Evolutionary conservation across 1,140 invertebrate genomes (phyloP).

Genomic region (Tetramorium simillimum): DNA sequence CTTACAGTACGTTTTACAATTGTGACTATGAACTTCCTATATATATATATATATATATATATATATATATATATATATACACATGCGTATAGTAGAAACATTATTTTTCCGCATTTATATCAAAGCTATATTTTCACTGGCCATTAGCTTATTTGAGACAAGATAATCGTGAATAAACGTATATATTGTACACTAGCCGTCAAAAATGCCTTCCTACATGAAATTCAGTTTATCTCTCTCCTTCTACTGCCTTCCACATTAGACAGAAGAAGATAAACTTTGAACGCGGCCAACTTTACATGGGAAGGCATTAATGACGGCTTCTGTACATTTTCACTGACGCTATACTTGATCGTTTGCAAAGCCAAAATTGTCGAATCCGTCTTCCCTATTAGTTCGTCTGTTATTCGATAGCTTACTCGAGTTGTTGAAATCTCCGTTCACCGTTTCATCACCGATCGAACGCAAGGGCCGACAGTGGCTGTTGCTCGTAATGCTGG

Average conservation of each 20-base stretch:
- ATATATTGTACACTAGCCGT: neutral
- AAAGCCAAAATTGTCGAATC: slow-evolving; percentile 72
- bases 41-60: too few species aligned
- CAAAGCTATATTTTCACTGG: too few species aligned
- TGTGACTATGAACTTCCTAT: neutral
- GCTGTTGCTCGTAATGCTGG: slow-evolving; percentile 51
- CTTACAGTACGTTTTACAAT: neutral
- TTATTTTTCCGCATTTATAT: neutral
- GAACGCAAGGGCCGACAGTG: neutral
- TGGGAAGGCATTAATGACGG: too few species aligned
- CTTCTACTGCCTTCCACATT: too few species aligned
- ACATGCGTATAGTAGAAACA: too few species aligned
- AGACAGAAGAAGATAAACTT: too few species aligned
- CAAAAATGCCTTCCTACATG: too few species aligned
- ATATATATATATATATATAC: too few species aligned
- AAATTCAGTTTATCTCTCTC: too few species aligned
- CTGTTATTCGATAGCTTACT: neutral
- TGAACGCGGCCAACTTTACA: too few species aligned
- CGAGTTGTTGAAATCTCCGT: neutral
- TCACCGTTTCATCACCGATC: slow-evolving; percentile 1
- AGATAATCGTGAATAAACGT: neutral
- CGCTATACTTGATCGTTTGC: slow-evolving; percentile 57
- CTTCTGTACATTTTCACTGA: neutral
- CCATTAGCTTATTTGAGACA: too few species aligned
- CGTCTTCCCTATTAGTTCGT: slow-evolving; percentile 38